Percentiles rank a stretch among this genome's conserved stretches.
Conservation (phyloP, 2,113 vertebrate genomes). For the Herpetotheres cachinnans region DNA sequence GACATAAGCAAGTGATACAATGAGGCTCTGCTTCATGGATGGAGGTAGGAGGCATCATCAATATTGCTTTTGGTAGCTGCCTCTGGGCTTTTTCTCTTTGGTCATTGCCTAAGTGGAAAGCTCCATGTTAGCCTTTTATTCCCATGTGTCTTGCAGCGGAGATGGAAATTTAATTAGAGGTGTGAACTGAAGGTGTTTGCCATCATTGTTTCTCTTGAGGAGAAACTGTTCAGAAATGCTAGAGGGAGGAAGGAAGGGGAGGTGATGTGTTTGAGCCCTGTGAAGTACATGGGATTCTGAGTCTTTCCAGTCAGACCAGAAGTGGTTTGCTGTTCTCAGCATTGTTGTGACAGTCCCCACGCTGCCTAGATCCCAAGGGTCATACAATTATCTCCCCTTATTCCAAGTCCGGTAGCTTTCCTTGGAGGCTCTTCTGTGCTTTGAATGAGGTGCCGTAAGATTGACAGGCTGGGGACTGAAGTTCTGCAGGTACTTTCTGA, state of each 20-base stretch:
- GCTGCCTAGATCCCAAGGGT: background rate
- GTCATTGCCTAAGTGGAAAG: background rate
- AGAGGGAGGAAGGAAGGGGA: background rate
- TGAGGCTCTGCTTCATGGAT: background rate
- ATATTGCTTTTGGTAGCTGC: background rate
- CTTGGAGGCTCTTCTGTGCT: background rate
- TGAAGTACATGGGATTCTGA: background rate
- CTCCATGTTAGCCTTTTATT: background rate
- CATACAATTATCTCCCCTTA: background rate
- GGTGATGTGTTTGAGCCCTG: background rate
- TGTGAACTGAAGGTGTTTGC: background rate
- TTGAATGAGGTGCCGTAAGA: background rate
- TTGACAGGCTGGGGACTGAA: background rate
- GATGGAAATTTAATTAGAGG: background rate
- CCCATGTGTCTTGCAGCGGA: background rate
- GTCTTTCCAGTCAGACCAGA: background rate
- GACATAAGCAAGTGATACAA: background rate
- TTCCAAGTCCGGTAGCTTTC: background rate
- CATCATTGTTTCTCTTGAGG: background rate
- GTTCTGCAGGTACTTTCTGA: background rate
- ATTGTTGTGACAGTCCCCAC: rapidly evolving
- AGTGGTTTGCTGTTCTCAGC: background rate
- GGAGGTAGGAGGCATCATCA: background rate
- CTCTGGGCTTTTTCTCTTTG: background rate
- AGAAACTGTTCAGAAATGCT: background rate